Evolutionary conservation across 2,888 invertebrate species (phyloP), one percentile per base, ranked within the genome.

Genomic region (Aleiodes testaceus): DNA sequence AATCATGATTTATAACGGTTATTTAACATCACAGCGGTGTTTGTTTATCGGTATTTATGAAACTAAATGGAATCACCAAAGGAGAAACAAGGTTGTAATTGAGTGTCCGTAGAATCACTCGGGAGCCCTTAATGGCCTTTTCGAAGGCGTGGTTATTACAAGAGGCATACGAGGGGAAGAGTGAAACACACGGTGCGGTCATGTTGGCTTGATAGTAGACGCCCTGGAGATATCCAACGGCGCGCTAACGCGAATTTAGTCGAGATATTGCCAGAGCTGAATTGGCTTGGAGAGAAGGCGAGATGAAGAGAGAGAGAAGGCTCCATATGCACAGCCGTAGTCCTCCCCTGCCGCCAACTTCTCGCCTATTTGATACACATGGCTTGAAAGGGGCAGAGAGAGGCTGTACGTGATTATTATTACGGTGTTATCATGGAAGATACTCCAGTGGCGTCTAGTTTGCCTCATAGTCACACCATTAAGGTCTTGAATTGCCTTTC

Each of bases 341-440:
- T 53, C 75, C 72, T 72, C 65, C 12, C 49, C 55, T 50, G 69
- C 30, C 49, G 55, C 44, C 64, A 61, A 69, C 70, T 66, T 70
- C 72, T 61, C 73, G 65, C 71, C 76, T 77, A 78, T 79, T 79
- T 77, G 79, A 79, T 65, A 65, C 55, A 53, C 53, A 65, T 65
- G 65, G 49, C 55, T 61, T 26, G 61, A 49, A 52, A 61, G 9
- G 36, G 66, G 30, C 16, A 20, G 45, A 7, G 3, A 66, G 18
- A 30, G 66, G 36, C n/a, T 63, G 22, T 45, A 63, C 63, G 64
- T 65, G 65, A 63, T 50, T 63, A 50, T 63, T 69, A 52, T 52
- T 50, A 52, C 42, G 20, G 42, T 52, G 52, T 52, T 66, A 53
- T 67, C 67, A 44, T 42, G 36, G 59, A 59, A 42, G 59, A 59